phyloP scores from a whole-genome alignment of 2,113 vertebrate genomes.

The Perccottus glenii region DNA sequence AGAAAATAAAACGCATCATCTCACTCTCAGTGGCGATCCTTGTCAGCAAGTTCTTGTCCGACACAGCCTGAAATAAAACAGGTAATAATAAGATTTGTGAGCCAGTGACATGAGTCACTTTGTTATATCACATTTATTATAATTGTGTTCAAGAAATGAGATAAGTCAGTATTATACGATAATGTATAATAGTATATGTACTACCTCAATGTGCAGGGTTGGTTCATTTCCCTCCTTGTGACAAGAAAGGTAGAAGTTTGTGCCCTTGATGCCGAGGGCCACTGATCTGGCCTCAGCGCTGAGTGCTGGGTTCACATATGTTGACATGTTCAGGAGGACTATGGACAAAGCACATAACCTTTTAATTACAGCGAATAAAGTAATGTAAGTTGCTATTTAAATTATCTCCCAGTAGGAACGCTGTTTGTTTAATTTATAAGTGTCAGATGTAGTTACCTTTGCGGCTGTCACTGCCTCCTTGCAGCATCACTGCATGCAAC shows the following conservation, averaged over 20 bases:
- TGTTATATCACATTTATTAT: no score
- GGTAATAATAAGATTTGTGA: neutral
- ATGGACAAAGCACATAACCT: slow-evolving; percentile 6
- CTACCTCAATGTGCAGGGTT: slow-evolving; percentile 74
- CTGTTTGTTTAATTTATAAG: neutral
- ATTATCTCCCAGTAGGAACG: neutral
- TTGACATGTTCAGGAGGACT: slow-evolving; percentile 72
- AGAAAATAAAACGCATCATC: slow-evolving; percentile 69
- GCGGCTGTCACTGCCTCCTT: slow-evolving; percentile 43
- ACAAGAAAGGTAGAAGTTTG: slow-evolving; percentile 68
- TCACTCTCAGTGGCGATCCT: slow-evolving; percentile 34
- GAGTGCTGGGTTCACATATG: slow-evolving; percentile 40
- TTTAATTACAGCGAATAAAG: neutral
- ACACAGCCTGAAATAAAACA: slow-evolving; percentile 45
- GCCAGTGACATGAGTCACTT: neutral
- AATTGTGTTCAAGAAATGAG: neutral
- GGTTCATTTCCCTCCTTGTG: slow-evolving; percentile 9
- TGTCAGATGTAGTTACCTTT: slow-evolving; percentile 51
- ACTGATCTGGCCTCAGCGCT: slow-evolving; percentile 33
- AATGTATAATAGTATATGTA: neutral
- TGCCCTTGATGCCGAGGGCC: slow-evolving; percentile 63
- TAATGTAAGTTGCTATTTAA: neutral
- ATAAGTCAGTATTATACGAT: neutral
- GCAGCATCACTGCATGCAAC: slow-evolving; percentile 69
- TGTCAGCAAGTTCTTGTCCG: slow-evolving; percentile 14